Evolutionary conservation across 2,797 vertebrate species (phyloP), one percentile per base, ranked within the genome.

Genomic region (Anomalospiza imberbis): DNA sequence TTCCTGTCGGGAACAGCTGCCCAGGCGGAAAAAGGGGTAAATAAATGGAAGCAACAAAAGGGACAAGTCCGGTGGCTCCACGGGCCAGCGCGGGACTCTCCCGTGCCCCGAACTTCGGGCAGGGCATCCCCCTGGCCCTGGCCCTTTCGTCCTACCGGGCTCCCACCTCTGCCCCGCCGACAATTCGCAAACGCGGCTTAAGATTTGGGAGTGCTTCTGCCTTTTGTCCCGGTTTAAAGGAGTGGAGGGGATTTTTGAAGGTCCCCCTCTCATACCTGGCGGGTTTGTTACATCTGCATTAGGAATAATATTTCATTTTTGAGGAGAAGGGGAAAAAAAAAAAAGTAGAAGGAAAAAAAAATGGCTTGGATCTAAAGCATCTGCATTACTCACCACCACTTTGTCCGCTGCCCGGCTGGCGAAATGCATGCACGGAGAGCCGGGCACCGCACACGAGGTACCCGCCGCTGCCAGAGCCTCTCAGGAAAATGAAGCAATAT

Each of bases 401-500:
- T 79, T 76, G 89, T 79, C 85, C 31, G 38, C 84, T 32, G 74
- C 88, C 51, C 51, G 79, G 83, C 81, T 91, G 82, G 74, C 21
- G 58, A 89, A 76, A 85, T 18, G 75, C 95, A 71, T 73, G 80
- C 96, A 85, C 88, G 9, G 80, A 17, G 58, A 38, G 77, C 50
- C 47, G 66, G 73, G 66, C 80, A 57, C 85, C 47, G 71, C 87
- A 45, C 83, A 61, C 74, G 72, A 79, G 94, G 96, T 91, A 88
- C 96, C 94, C 96, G 63, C 91, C 93, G 17, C 97, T 85, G 96
- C 92, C 96, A 70, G 93, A 95, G 91, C 82, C 85, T 87, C 90
- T 93, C 91, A 89, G 85, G 93, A 89, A 96, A 97, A 96, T 94
- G 97, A 96, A 90, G 95, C 58, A 78, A 62, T 94, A 96, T 96